Base-by-base conservation (phyloP, 1,140 invertebrate species). In the Hydropsyche tenuis region DNA sequence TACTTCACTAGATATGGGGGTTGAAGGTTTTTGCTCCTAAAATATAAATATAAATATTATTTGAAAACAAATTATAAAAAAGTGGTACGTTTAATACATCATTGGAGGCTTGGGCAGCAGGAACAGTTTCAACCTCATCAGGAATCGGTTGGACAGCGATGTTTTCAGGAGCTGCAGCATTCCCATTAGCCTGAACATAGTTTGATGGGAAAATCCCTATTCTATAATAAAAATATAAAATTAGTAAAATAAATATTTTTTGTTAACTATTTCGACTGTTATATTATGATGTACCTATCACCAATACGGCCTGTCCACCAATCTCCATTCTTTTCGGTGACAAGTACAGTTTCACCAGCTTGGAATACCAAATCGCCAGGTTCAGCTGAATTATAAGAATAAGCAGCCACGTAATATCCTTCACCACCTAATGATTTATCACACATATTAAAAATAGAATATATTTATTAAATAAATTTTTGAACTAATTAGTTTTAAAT, bases 221-320 rank as follows among this genome's bases (percentile, higher is more conserved):
- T 75, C 90, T 90, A 78, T 43, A 70, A 77, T 25, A 56, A 69
- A 56, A 37, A 48, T 2, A 25, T 48, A 1, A 45, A 43, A 43
- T 30, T 65, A 43, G 30, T 45, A 56, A 22, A 62, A 22, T 62
- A 3, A 62, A 37, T 4, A 3, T 37, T 4, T 37, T 37, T 37
- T 62, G 12, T 56, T 56, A 56, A 56, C 56, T 4, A 62, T 51
- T 16, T n/a, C 48, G 20, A 4, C 23, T 16, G 22, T 62, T 6
- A 45, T 18, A 69, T 43, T 30, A n/a, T n/a, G n/a, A n/a, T n/a
- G n/a, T 42, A 74, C 75, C 75, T 77, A 45, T 90, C 90, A 46
- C 90, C 94, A 78, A 97, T 91, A 63, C 88, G 89, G 43, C 98
- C 98, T 9, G 96, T 98, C 97, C 97, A 99, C 97, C 97, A 99